phyloP scores from a whole-genome alignment of 2,797 vertebrate genomes.

The Premnoplex brunnescens region DNA sequence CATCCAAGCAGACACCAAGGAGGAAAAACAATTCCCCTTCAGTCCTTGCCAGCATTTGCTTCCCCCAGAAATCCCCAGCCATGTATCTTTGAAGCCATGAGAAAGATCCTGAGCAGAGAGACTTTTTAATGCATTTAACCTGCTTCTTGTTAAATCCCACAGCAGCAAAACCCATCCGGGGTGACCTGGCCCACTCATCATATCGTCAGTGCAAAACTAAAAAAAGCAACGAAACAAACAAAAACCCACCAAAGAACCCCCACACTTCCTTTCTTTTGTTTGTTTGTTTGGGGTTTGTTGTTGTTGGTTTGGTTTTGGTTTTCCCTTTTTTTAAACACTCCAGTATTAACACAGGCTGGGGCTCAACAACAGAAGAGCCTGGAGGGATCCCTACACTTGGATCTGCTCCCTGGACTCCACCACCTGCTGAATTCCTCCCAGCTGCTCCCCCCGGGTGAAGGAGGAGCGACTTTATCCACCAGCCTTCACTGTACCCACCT shows the following conservation, averaged over 20 bases:
- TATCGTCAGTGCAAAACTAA: background rate
- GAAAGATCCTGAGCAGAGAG: background rate
- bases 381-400: background rate
- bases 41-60: background rate
- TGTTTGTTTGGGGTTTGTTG: too few species aligned
- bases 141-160: background rate
- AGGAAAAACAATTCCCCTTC: background rate
- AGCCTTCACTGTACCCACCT: too few species aligned
- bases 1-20: background rate
- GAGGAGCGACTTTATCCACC: too few species aligned
- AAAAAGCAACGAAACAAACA: background rate
- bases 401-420: too few species aligned
- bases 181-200: too few species aligned
- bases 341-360: accelerated
- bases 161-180: background rate
- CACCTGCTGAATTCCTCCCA: background rate
- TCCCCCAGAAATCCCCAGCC: background rate
- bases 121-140: background rate
- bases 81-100: accelerated
- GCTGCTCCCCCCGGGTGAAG: background rate
- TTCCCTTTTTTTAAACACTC: background rate
- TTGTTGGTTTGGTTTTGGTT: too few species aligned
- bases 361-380: background rate
- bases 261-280: background rate
- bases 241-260: accelerated